Percentiles rank a stretch among this genome's conserved stretches.
Conservation (phyloP, 1,140 invertebrate species). For the Vollenhovia emeryi region DNA sequence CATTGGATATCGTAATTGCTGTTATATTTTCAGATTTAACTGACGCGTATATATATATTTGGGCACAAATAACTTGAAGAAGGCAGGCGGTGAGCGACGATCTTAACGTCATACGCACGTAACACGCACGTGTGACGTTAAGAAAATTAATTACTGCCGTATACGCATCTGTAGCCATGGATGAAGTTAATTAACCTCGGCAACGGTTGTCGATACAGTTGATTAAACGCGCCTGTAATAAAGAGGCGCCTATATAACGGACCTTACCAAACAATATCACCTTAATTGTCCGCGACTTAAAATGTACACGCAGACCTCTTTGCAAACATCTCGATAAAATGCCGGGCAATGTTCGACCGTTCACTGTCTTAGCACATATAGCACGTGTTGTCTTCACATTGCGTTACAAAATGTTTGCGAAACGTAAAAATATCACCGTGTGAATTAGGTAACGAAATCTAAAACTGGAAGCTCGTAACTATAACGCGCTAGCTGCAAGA, state of each 20-base stretch:
- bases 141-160: conserved; percentile 38
- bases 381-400: not conserved
- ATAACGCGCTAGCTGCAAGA: not conserved
- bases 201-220: conserved; percentile 33
- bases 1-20: not conserved
- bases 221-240: conserved; percentile 50
- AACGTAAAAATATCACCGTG: not conserved
- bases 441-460: not conserved
- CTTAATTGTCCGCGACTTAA: conserved; percentile 35
- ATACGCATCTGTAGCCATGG: not conserved
- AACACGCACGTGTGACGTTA: conserved; percentile 5
- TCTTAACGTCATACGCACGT: not conserved
- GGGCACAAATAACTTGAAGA: not conserved
- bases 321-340: conserved; percentile 35
- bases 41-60: not conserved
- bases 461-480: not conserved
- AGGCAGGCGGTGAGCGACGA: not conserved
- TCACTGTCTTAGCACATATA: conserved; percentile 1
- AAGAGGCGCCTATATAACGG: conserved; percentile 20
- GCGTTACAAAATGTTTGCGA: conserved; percentile 29
- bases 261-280: conserved; percentile 38
- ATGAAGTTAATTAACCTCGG: conserved; percentile 50
- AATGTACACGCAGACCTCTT: conserved; percentile 30
- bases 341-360: conserved; percentile 1
- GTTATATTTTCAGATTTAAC: not conserved